A percentile compares a stretch with the other conserved stretches of the same genome.
Conservation (phyloP, 2,797 vertebrate genomes). For the Schizopygopsis malacanthus region DNA sequence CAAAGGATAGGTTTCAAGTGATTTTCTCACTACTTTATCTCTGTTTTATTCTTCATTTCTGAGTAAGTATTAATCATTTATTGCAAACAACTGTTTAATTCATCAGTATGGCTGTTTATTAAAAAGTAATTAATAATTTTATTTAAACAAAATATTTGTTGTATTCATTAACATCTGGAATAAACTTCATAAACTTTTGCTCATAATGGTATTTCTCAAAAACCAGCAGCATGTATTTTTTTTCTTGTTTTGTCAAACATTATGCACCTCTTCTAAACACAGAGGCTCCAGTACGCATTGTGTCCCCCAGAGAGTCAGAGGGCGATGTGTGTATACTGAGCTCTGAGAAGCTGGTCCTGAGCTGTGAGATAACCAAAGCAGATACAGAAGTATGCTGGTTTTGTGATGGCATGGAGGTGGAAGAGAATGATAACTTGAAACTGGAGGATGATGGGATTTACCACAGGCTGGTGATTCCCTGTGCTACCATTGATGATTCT, state of each 20-base stretch:
- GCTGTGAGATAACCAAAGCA: constrained; percentile 82
- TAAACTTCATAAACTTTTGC: background rate
- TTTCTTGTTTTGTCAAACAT: background rate
- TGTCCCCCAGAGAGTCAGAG: constrained; percentile 81
- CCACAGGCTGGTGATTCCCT: constrained; percentile 80
- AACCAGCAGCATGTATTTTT: background rate
- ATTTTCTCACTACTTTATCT: background rate
- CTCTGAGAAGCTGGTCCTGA: constrained; percentile 81
- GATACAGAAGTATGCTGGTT: constrained; percentile 83
- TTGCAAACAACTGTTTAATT: background rate
- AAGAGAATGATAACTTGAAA: constrained; percentile 76
- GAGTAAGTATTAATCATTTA: background rate
- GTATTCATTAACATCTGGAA: background rate
- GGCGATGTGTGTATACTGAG: constrained; percentile 78
- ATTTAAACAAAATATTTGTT: background rate
- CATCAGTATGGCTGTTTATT: background rate
- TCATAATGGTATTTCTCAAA: background rate
- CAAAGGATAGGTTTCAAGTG: background rate
- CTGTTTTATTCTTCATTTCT: background rate
- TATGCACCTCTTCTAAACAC: constrained; percentile 2
- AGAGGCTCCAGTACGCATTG: constrained; percentile 84
- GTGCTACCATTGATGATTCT: constrained; percentile 77
- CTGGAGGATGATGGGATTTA: constrained; percentile 79
- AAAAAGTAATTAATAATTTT: background rate
- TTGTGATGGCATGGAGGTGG: constrained; percentile 88